Base-by-base conservation (phyloP, 2,888 invertebrate genomes). In the Drosophila sordidula region DNA sequence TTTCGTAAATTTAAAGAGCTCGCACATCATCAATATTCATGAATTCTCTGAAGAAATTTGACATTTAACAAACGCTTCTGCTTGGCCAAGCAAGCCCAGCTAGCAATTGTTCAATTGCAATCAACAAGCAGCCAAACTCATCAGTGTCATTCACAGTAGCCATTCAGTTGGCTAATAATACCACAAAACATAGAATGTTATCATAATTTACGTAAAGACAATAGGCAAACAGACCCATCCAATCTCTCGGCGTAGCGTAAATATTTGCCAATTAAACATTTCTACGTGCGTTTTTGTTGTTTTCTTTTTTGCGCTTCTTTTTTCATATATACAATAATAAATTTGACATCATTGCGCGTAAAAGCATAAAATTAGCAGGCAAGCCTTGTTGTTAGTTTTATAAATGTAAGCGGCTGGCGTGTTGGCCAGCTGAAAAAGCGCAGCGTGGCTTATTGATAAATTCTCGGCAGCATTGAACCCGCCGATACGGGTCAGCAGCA, bases 231-330 rank as follows among this genome's bases (percentile, higher is more conserved):
- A 38, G 16, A 69, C 39, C 45, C 66, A 72, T 29, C 18, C 46
- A 65, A 66, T 56, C 58, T 49, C 67, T 55, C 16, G 80, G 57
- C 65, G 51, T 56, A 51, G 42, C 49, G 67, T 55, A 87, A 89
- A 83, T 89, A 83, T 83, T 83, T 87, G 86, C 88, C 78, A 89
- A 87, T 83, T 83, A 78, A 89, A 81, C 69, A 81, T 80, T 87
- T 83, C 73, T 72, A 84, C 29, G 26, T 70, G 50, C 63, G 39
- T 64, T 59, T 68, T 66, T 73, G 38, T 46, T 34, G 34, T 82
- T 56, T 47, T 38, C 34, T 51, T 58, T 65, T 62, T 49, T 55
- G 29, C 4, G 9, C 11, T 41, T 41, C 52, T 38, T 41, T 36
- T 29, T 61, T 41, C 9, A 52, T 46, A 4, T 36, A 29, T 68